These are phyloP conservation scores for Drosophila simulans DNA, from an alignment of 1,140 invertebrate genomes.

Conservation along the genomic window DNA sequence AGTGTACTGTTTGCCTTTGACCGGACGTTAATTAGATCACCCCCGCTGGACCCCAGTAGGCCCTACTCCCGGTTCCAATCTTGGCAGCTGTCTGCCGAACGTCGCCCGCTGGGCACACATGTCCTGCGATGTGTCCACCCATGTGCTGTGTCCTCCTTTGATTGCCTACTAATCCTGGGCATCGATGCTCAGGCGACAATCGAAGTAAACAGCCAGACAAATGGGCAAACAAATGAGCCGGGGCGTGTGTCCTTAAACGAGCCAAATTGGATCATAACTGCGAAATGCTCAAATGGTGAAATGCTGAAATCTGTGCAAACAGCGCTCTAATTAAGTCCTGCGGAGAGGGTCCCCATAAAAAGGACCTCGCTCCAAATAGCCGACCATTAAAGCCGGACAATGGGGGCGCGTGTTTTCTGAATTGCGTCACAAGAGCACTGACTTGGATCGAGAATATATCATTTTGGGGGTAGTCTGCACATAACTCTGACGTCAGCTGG, in stretches of 20 bases:
- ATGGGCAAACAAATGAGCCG: conserved; percentile 75
- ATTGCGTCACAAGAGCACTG: conserved; percentile 37
- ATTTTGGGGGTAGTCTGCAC: conserved; percentile 4
- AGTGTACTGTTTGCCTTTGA: conserved; percentile 39
- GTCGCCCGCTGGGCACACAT: conserved; percentile 72
- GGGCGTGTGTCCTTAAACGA: conserved; percentile 70
- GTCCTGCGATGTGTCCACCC: conserved; percentile 29
- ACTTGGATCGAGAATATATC: conserved; percentile 1
- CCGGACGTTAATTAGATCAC: conserved; percentile 60
- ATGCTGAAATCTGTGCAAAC: conserved; percentile 74
- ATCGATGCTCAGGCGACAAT: conserved; percentile 70
- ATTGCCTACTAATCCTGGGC: conserved; percentile 70
- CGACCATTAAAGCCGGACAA: conserved; percentile 46
- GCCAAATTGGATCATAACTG: conserved; percentile 79
- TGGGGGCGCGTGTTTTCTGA: conserved; percentile 43
- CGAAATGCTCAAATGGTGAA: conserved; percentile 29
- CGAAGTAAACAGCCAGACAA: conserved; percentile 70
- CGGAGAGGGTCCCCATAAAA: conserved; percentile 54
- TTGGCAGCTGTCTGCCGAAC: conserved; percentile 53
- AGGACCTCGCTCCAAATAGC: conserved; percentile 36
- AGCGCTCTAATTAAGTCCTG: conserved; percentile 77
- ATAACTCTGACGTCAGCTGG: conserved; percentile 21
- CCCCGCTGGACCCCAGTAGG: conserved; percentile 27
- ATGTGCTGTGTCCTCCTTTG: conserved; percentile 42
- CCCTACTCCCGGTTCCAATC: conserved; percentile 30